A percentile compares a stretch with the other conserved stretches of the same genome.
These are phyloP conservation scores for Hyles vespertilio DNA, from an alignment of 1,140 invertebrate species.

Conservation along the genomic window DNA sequence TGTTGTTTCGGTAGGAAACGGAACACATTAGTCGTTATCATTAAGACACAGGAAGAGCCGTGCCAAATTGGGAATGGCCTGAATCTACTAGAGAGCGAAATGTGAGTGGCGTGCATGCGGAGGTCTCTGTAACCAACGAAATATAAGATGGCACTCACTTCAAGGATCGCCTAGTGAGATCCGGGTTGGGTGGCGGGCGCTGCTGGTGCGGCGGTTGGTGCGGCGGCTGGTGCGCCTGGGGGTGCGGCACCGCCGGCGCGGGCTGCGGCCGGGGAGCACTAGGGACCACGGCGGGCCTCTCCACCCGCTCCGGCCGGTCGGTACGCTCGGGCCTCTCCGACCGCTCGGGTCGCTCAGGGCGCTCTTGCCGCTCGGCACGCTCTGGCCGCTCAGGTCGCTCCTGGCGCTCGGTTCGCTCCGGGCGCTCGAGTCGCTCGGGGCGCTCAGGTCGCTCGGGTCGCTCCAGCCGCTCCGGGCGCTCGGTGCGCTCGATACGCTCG, in stretches of 20 bases:
- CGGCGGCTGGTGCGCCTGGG: slow-evolving; percentile 27
- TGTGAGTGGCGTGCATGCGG: too few species aligned
- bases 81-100: too few species aligned
- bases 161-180: slow-evolving; percentile 82
- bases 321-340: slow-evolving; percentile 34
- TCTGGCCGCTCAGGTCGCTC: slow-evolving; percentile 34
- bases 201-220: slow-evolving; percentile 46
- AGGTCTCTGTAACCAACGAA: too few species aligned
- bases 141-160: slow-evolving; percentile 72
- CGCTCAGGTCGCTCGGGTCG: slow-evolving; percentile 39
- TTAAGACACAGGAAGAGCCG: too few species aligned
- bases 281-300: slow-evolving; percentile 28
- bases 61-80: too few species aligned
- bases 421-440: slow-evolving; percentile 34
- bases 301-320: slow-evolving; percentile 30
- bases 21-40: too few species aligned
- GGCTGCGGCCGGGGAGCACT: slow-evolving; percentile 31
- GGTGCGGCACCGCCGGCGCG: slow-evolving; percentile 26
- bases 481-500: slow-evolving; percentile 28
- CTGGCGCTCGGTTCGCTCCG: slow-evolving; percentile 29
- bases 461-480: slow-evolving; percentile 32
- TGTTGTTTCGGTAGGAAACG: too few species aligned
- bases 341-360: slow-evolving; percentile 37
- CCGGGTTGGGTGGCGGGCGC: slow-evolving; percentile 75
- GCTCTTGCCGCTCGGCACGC: slow-evolving; percentile 32